Conservation (phyloP, 2,113 vertebrate genomes). For the Rhadina sibilatrix region DNA sequence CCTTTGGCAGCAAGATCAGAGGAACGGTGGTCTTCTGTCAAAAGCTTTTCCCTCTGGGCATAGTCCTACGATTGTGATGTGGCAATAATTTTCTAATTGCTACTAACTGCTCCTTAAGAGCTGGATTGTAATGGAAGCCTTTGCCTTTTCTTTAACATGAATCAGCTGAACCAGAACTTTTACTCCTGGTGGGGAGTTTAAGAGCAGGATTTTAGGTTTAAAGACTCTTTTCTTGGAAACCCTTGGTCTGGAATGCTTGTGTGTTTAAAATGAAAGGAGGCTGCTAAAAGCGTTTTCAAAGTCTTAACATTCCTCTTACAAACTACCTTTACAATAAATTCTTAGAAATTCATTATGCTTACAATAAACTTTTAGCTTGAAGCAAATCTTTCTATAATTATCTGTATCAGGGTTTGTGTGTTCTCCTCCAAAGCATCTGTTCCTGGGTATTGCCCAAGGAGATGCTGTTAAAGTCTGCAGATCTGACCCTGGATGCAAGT, state of each 20-base stretch:
- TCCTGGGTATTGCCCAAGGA: not conserved
- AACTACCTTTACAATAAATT: not conserved
- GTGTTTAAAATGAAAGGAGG: slow-evolving; percentile 29
- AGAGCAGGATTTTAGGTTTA: slow-evolving; percentile 31
- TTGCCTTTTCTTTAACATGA: slow-evolving; percentile 8
- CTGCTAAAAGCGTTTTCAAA: not conserved
- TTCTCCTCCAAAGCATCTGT: not conserved
- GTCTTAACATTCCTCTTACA: not conserved
- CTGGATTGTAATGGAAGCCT: slow-evolving; percentile 20
- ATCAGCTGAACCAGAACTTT: slow-evolving; percentile 21
- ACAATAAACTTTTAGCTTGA: not conserved
- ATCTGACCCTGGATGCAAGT: not conserved
- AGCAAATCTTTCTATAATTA: not conserved
- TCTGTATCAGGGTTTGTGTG: not conserved
- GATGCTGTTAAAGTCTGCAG: not conserved
- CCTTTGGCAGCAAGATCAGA: slow-evolving; percentile 35
- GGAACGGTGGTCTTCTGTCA: slow-evolving; percentile 27
- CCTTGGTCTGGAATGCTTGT: not conserved
- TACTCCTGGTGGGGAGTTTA: slow-evolving; percentile 3
- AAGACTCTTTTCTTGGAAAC: slow-evolving; percentile 19
- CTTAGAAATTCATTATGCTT: slow-evolving; percentile 4
- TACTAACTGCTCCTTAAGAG: slow-evolving; percentile 54
- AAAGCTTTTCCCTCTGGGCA: not conserved
- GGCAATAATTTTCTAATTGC: slow-evolving; percentile 59
- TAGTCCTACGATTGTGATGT: slow-evolving; percentile 14